phyloP scores from a whole-genome alignment of 2,797 vertebrate genomes.

The Phrynocephalus forsythii region DNA sequence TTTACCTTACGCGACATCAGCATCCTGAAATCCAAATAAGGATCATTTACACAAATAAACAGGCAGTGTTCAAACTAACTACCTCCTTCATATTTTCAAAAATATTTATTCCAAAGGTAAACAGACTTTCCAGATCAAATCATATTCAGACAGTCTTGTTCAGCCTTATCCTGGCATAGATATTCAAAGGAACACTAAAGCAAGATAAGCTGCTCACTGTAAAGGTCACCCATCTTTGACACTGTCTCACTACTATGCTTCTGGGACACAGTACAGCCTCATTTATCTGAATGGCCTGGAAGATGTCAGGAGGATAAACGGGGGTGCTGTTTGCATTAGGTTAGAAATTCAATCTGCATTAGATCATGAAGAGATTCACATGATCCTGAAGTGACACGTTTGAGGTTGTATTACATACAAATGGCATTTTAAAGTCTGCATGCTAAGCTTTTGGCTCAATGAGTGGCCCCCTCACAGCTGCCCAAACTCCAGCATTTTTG shows the following conservation, averaged over 20 bases:
- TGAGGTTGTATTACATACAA: neutral
- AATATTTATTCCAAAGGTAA: constrained; percentile 15
- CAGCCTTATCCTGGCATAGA: constrained; percentile 18
- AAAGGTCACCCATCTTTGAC: constrained; percentile 26
- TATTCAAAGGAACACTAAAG: constrained; percentile 16
- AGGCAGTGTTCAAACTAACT: constrained; percentile 34
- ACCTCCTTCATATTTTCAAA: constrained; percentile 27
- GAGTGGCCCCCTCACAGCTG: too few relatives aligned
- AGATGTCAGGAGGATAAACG: constrained; percentile 28
- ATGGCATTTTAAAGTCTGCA: neutral
- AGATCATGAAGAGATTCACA: constrained; percentile 7
- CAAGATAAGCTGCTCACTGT: constrained; percentile 20
- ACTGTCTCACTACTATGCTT: constrained; percentile 14
- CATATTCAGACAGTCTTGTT: neutral
- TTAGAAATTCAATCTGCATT: constrained; percentile 10
- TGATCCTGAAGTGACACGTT: neutral
- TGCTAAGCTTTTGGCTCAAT: too few relatives aligned
- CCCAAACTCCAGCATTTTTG: too few relatives aligned
- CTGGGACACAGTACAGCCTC: constrained; percentile 1
- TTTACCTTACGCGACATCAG: neutral
- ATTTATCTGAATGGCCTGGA: constrained; percentile 28
- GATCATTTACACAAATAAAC: neutral
- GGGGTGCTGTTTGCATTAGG: constrained; percentile 11
- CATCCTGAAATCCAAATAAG: constrained; percentile 40
- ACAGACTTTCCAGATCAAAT: constrained; percentile 12